Percentiles rank a stretch among this genome's conserved stretches.
These are phyloP conservation scores for Arremon aurantiirostris DNA, from an alignment of 2,797 vertebrate genomes.

Conservation along the genomic window DNA sequence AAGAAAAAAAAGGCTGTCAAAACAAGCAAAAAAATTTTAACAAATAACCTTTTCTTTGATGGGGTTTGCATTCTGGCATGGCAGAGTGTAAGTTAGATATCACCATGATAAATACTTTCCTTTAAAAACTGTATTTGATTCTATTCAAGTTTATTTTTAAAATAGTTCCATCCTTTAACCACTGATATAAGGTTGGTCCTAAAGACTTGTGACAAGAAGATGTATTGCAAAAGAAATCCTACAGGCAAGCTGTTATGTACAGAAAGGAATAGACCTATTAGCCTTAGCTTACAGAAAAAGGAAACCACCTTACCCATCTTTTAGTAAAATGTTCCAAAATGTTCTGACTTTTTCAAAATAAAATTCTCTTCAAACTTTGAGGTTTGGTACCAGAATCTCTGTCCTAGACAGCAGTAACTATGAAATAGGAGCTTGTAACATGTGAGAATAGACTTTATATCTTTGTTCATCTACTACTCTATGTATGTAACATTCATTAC, in stretches of 20 bases:
- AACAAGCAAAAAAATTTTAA: not conserved
- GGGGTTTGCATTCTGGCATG: not conserved
- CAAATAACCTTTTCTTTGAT: not conserved
- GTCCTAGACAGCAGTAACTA: not conserved
- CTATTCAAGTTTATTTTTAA: not conserved
- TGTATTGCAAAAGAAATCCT: not conserved
- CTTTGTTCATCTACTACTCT: not conserved
- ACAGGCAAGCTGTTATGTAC: not conserved
- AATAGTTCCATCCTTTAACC: not conserved
- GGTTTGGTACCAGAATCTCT: not conserved
- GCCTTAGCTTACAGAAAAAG: not conserved
- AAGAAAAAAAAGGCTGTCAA: not conserved
- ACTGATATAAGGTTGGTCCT: not conserved
- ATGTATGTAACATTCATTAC: not conserved
- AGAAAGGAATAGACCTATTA: not conserved
- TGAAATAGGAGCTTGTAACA: not conserved
- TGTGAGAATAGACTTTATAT: not conserved
- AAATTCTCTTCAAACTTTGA: not conserved
- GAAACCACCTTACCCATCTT: fast-evolving
- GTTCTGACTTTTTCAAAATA: not conserved
- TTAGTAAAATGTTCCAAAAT: not conserved
- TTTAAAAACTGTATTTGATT: not conserved
- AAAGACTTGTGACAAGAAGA: not conserved
- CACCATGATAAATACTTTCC: not conserved
- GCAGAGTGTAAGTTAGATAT: not conserved